Evolutionary conservation across 2,113 vertebrate species (phyloP), one percentile per base, ranked within the genome.

Genomic region (Hyla sarda): DNA sequence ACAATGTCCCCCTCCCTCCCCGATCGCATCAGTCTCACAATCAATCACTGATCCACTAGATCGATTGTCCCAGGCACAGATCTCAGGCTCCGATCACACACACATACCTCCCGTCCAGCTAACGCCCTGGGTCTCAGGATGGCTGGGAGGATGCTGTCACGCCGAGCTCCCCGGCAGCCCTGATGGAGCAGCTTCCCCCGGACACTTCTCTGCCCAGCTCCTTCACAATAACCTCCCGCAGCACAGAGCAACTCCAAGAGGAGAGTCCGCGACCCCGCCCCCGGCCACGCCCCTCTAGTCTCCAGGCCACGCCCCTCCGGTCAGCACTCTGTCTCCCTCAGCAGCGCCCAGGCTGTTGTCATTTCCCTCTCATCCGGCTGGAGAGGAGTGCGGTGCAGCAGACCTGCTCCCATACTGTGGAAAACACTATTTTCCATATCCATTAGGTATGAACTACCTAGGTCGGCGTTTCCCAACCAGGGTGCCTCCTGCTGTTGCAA

Each of bases 191-290:
- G 58, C 75, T 45, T 28, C 21, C 45, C 76, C 34, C 54, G 62
- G 60, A 86, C 76, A 86, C 58, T 58, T 60, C 77, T 34, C 75
- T 67, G 73, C 41, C 73, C 60, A 5, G 12, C 48, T 28, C 60
- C 58, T 41, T 78, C 60, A 54, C 83, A 85, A 78, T 69, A 78
- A 85, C 56, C 83, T 85, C 75, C 7, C 11, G 30, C 56, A 32
- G 45, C 56, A 23, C 34, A 45, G 11, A 85, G 56, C 56, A 65
- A 21, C 34, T 47, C 62, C 60, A 32, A 60, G 77, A 60, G 50
- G 45, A 52, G 65, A 80, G 74, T 54, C 45, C 41, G 30, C 32
- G 14, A 30, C 48, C 50, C 65, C 25, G 34, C 34, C 37, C 65
- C 5, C 9, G 30, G 45, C 83, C 21, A 58, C 75, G 30, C 65